Base-by-base conservation (phyloP, 2,113 vertebrate species). In the Egretta garzetta region DNA sequence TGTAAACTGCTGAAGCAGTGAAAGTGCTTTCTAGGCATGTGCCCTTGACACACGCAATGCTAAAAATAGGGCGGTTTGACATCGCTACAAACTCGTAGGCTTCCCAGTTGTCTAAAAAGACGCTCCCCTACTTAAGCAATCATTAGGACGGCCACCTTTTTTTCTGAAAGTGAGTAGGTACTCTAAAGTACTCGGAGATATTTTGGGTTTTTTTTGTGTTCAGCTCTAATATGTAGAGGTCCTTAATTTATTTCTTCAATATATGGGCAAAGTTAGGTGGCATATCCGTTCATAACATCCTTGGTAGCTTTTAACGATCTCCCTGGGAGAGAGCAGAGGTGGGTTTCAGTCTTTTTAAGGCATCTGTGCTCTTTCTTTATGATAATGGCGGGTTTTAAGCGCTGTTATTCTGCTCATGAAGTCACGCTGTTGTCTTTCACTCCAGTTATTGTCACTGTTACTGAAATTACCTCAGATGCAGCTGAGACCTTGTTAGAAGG, bases 21-120 rank as follows among this genome's bases (percentile, higher is more conserved):
- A 90, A 92, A 97, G 80, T 0, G n/a, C 90, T 96, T 97, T 96
- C 96, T 96, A 97, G 92, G 93, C 90, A 92, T 76, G 93, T 96
- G 93, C 70, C 83, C 76, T 94, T 96, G 96, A 94, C 89, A 97
- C 86, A 96, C 37, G 91, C 55, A 62, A 58, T 24, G 76, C 88
- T 95, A 95, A 95, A 96, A 96, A 89, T 85, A 97, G 91, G 73
- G 66, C 53, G 53, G 64, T 37, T 82, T 70, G 76, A 87, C 75
- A 81, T 45, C 0, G 12, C 52, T 70, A 58, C 53, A 30, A 43
- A 73, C 64, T 95, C 4, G 0, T 27, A 39, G 35, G 49, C 73
- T 90, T 95, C 84, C 49, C 63, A 28, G 22, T 8, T 77, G 60
- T 64, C 66, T 87, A 4, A 43, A 80, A 86, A 58, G 66, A 70